Evolutionary conservation across 2,113 vertebrate genomes (phyloP).

Genomic region (Enhydra lutris): DNA sequence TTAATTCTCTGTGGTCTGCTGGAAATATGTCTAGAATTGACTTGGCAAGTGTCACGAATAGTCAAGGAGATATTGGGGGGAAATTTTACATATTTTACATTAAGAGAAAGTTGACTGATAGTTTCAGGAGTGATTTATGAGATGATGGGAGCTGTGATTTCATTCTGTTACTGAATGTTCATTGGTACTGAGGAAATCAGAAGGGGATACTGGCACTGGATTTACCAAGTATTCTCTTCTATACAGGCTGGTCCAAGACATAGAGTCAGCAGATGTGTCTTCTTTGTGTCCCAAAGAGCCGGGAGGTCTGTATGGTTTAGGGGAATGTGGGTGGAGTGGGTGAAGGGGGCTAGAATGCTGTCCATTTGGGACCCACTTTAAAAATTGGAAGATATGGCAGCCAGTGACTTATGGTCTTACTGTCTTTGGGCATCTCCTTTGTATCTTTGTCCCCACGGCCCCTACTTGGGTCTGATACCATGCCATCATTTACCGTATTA

Average conservation of each 20-base stretch:
- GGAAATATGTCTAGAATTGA: background rate
- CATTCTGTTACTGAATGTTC: background rate
- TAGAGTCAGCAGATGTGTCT: constrained; percentile 65
- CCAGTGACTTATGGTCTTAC: background rate
- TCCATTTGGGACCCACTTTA: background rate
- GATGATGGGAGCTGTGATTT: background rate
- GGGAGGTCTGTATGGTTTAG: constrained; percentile 66
- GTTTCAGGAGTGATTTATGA: background rate
- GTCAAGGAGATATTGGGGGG: background rate
- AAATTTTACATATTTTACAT: background rate
- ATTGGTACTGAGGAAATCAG: constrained; percentile 49
- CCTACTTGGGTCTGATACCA: background rate
- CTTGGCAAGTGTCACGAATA: background rate
- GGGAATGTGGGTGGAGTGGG: background rate
- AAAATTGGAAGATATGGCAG: background rate
- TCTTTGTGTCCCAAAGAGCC: constrained; percentile 68
- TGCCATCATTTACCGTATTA: background rate
- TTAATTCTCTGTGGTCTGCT: background rate
- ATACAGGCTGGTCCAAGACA: constrained; percentile 74
- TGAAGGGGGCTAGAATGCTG: background rate
- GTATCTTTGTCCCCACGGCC: background rate
- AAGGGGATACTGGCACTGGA: constrained; percentile 53
- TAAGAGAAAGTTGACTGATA: background rate
- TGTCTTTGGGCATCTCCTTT: background rate
- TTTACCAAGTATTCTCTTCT: constrained; percentile 30